Percentiles rank a stretch among this genome's conserved stretches.
These are phyloP conservation scores for Acropora tenuis DNA, from an alignment of 64 coral and sea anemone species.

Conservation along the genomic window DNA sequence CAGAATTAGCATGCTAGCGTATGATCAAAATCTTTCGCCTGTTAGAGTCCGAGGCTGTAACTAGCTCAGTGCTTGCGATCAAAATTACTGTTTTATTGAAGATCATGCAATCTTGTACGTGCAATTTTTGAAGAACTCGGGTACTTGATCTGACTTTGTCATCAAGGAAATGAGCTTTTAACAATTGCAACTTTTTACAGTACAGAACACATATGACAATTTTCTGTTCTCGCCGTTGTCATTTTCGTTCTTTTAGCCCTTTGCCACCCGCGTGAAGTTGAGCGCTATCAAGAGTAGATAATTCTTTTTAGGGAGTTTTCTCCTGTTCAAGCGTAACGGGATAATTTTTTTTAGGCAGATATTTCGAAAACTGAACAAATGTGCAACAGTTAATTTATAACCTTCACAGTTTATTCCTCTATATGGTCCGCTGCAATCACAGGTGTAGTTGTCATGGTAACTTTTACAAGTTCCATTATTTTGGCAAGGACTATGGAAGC, in stretches of 20 bases:
- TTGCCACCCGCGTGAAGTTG: too few relatives aligned
- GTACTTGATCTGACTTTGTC: too few relatives aligned
- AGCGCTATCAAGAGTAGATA: too few relatives aligned
- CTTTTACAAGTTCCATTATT: neutral
- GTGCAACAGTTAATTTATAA: neutral
- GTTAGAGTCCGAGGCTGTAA: neutral
- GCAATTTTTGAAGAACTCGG: too few relatives aligned
- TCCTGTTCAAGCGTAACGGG: neutral
- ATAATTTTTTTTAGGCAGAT: neutral
- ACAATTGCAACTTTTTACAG: too few relatives aligned
- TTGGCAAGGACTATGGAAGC: neutral
- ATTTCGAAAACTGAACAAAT: too few relatives aligned
- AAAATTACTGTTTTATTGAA: neutral
- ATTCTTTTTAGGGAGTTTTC: neutral
- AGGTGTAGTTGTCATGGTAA: neutral
- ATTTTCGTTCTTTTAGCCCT: too few relatives aligned
- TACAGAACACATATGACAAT: too few relatives aligned
- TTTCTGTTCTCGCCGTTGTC: too few relatives aligned
- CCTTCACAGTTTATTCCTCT: neutral
- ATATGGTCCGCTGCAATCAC: neutral
- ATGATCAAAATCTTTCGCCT: neutral
- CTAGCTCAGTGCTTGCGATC: neutral
- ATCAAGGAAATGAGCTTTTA: too few relatives aligned
- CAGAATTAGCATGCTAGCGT: too few relatives aligned
- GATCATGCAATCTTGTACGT: too few relatives aligned